Conservation (phyloP, 2,113 vertebrate genomes). For the Corythoichthys intestinalis region DNA sequence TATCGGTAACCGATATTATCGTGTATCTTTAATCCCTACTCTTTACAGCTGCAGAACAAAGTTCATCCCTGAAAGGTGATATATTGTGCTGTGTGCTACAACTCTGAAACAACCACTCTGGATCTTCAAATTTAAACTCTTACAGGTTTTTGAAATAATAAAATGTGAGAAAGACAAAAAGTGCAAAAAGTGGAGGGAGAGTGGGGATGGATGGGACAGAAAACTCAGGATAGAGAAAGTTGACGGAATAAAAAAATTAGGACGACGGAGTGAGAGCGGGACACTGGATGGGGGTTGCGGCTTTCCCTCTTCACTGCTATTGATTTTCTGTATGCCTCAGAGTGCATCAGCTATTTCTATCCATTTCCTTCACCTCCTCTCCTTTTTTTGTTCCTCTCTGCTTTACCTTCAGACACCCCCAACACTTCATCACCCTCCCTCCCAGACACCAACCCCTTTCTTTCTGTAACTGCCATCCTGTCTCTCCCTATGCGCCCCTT, state of each 20-base stretch:
- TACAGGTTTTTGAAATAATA: slow-evolving; percentile 9
- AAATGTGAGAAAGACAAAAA: slow-evolving; percentile 13
- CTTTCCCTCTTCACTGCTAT: slow-evolving; percentile 68
- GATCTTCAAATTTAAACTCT: not conserved
- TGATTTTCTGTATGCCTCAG: slow-evolving; percentile 70
- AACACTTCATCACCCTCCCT: slow-evolving; percentile 58
- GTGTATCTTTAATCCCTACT: too few relatives aligned
- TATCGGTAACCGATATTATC: too few relatives aligned
- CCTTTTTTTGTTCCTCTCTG: slow-evolving; percentile 32
- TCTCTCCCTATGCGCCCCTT: slow-evolving; percentile 44
- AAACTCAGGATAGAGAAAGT: not conserved
- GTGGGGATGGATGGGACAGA: not conserved
- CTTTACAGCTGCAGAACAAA: not conserved
- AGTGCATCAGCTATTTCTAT: slow-evolving; percentile 74
- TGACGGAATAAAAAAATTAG: not conserved
- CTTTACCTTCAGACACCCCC: slow-evolving; percentile 23
- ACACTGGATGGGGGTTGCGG: slow-evolving; percentile 54
- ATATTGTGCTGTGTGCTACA: not conserved
- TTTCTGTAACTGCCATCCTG: slow-evolving; percentile 53
- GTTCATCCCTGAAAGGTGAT: not conserved
- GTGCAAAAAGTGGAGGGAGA: not conserved
- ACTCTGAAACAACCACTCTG: slow-evolving; percentile 5
- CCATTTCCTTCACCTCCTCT: slow-evolving; percentile 65
- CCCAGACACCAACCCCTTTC: slow-evolving; percentile 53
- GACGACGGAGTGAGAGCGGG: slow-evolving; percentile 1